Base-by-base conservation (phyloP, 2,888 invertebrate species). In the Drosophila aldrichi region DNA sequence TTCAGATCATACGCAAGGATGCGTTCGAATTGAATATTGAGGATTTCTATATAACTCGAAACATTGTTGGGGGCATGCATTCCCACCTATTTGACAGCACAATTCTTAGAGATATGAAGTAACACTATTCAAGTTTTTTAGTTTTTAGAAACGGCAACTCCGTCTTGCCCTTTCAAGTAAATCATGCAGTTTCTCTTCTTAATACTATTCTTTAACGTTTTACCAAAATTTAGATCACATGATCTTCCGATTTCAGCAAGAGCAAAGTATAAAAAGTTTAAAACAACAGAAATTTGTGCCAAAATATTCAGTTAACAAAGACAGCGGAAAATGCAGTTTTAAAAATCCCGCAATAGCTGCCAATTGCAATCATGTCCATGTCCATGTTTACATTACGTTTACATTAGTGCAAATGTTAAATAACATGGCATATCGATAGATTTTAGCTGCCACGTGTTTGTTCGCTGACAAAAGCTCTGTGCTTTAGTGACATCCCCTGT, bases 1-100 rank as follows among this genome's bases (percentile, higher is more conserved):
- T 88, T 48, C 3, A 61, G 1, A 61, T 48, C 0, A 36, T 88
- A 7, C 71, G 79, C 14, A 74, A 72, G 16, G 84, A 88, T 55
- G 65, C 77, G 1, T 89, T 79, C 4, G 78, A 76, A 40, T 56
- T 89, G 56, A 86, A 88, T 46, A 65, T 88, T 46, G 89, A 88
- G 18, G 82, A 82, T 14, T 88, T 86, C 40, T 71, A 64, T 36
- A 74, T 88, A 6, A 75, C 86, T 2, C 73, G 79, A 10, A 82
- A 82, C 32, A 49, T 77, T 10, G 32, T 82, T 1, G 48, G 70
- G 2, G 51, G 62, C 22, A 40, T 56, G 20, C 64, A 71, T 14
- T 32, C 55, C 6, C 57, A 67, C 34, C 49, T 81, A 34, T 64
- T 77, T 2, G 67, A 76, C 57, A 65, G 66, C 20, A 41, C 66